Conservation (phyloP, 2,113 vertebrate genomes). For the Scolopax mira region DNA sequence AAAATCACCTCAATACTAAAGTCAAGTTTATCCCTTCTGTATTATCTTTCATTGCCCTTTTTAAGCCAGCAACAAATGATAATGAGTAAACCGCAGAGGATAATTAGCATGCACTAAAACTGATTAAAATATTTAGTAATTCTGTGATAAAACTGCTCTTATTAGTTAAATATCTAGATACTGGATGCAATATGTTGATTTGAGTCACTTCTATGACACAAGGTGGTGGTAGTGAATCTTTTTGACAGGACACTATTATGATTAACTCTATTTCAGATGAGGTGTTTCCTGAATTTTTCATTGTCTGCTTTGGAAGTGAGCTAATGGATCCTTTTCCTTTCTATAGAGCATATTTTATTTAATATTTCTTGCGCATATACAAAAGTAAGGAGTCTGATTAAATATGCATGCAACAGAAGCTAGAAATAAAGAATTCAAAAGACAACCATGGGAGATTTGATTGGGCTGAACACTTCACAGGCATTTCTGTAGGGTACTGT, state of each 20-base stretch:
- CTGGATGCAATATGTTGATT: neutral
- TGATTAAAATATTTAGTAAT: neutral
- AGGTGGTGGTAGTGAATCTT: neutral
- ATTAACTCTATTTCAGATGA: neutral
- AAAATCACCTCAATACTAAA: neutral
- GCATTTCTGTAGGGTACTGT: slow-evolving; percentile 36
- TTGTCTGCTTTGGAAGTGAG: neutral
- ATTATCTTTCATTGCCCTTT: neutral
- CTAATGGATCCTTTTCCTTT: slow-evolving; percentile 25
- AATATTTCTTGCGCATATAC: slow-evolving; percentile 30
- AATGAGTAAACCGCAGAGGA: neutral
- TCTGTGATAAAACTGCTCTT: neutral
- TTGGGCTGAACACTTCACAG: slow-evolving; percentile 37
- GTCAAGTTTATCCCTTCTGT: neutral
- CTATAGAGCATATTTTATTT: slow-evolving; percentile 15
- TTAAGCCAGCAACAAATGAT: neutral
- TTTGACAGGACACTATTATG: neutral
- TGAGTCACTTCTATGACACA: neutral
- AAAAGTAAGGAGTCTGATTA: slow-evolving; percentile 39
- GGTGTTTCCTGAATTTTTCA: neutral
- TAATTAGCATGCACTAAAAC: neutral
- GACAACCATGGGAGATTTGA: slow-evolving; percentile 7
- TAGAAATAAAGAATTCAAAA: slow-evolving; percentile 56
- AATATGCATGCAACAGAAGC: slow-evolving; percentile 41
- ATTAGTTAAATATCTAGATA: neutral